Evolutionary conservation across 2,888 invertebrate genomes (phyloP).

Genomic region (Zygogramma bicolorata): DNA sequence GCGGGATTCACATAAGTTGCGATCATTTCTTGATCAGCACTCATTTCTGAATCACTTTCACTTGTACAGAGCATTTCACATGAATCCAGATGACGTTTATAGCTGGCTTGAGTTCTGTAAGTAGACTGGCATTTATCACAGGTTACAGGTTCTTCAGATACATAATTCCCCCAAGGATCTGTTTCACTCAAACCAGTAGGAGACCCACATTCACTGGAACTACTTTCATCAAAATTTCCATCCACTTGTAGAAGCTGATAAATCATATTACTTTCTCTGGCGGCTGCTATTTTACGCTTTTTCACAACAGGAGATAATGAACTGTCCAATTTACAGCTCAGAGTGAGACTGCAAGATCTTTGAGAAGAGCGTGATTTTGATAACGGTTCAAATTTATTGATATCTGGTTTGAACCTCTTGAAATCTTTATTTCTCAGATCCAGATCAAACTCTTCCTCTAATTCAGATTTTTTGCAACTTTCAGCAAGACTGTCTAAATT

Average conservation of each 20-base stretch:
- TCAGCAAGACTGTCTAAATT: slow-evolving; percentile 56
- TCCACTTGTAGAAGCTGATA: slow-evolving; percentile 71
- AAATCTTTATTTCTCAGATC: slow-evolving; percentile 69
- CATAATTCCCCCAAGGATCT: slow-evolving; percentile 59
- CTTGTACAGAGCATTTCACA: slow-evolving; percentile 85
- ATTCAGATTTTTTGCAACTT: slow-evolving; percentile 59
- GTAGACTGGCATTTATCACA: slow-evolving; percentile 91
- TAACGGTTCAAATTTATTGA: slow-evolving; percentile 65
- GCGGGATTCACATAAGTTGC: slow-evolving; percentile 35
- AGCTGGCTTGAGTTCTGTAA: slow-evolving; percentile 85
- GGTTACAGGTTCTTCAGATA: slow-evolving; percentile 81
- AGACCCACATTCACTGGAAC: slow-evolving; percentile 68
- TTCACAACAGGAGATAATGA: slow-evolving; percentile 75
- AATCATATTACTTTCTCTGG: slow-evolving; percentile 62
- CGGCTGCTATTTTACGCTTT: slow-evolving; percentile 71
- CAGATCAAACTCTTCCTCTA: slow-evolving; percentile 72
- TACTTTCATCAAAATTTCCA: slow-evolving; percentile 69
- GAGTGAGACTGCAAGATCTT: slow-evolving; percentile 76
- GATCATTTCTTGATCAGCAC: slow-evolving; percentile 44
- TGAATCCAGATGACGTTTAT: slow-evolving; percentile 80
- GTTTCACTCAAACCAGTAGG: slow-evolving; percentile 51
- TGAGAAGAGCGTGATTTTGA: slow-evolving; percentile 67
- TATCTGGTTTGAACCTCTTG: slow-evolving; percentile 77
- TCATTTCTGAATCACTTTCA: slow-evolving; percentile 82
- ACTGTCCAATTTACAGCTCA: slow-evolving; percentile 79